Evolutionary conservation across 2,888 invertebrate species (phyloP).

Genomic region (Trissoscelio sp.): DNA sequence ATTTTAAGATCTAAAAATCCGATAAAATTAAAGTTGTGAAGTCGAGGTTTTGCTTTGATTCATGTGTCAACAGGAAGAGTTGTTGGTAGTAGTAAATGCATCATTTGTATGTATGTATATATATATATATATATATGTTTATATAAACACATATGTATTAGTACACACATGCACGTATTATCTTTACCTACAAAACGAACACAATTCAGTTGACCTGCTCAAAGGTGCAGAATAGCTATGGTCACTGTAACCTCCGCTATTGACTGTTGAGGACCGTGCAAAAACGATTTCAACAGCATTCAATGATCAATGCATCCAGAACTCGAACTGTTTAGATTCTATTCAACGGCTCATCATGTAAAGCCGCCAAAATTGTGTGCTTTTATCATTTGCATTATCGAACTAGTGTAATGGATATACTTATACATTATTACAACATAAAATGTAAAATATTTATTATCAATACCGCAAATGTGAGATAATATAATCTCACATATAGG

Average conservation of each 20-base stretch:
- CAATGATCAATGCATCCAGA: slow-evolving; percentile 37
- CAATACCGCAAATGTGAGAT: neutral
- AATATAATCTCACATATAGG: no score
- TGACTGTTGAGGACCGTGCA: slow-evolving; percentile 37
- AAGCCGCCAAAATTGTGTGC: slow-evolving; percentile 16
- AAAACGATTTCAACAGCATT: slow-evolving; percentile 44
- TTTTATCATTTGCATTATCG: slow-evolving; percentile 11
- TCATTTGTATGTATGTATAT: neutral
- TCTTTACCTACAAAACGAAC: slow-evolving; percentile 31
- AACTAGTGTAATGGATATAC: neutral
- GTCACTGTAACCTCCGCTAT: slow-evolving; percentile 40
- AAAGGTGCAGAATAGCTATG: slow-evolving; percentile 44
- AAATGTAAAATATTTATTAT: neutral
- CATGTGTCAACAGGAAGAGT: slow-evolving; percentile 34
- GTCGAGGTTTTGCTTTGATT: slow-evolving; percentile 20
- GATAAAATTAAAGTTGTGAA: slow-evolving; percentile 16
- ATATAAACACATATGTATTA: no score
- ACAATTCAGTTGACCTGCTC: slow-evolving; percentile 37
- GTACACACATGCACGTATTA: neutral
- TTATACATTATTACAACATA: neutral
- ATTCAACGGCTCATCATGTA: slow-evolving; percentile 17
- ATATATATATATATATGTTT: no score
- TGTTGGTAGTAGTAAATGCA: no score
- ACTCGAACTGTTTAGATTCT: slow-evolving; percentile 32
- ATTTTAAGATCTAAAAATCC: neutral